A percentile compares a stretch with the other conserved stretches of the same genome.
These are phyloP conservation scores for Cecropterus lyciades DNA, from an alignment of 1,140 invertebrate species.

Conservation along the genomic window DNA sequence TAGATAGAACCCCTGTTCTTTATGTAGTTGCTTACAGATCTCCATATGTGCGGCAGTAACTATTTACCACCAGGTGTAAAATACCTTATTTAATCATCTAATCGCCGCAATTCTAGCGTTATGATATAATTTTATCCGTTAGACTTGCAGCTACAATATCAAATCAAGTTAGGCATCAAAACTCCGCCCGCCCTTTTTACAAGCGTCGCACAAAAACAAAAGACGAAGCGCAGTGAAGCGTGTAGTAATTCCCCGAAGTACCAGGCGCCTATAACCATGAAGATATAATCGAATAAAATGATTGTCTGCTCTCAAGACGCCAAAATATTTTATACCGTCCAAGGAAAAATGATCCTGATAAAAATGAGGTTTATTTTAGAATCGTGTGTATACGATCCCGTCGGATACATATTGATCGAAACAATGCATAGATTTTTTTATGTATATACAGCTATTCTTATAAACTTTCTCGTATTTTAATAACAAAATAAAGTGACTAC, in stretches of 20 bases:
- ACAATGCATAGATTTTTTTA: too few species aligned
- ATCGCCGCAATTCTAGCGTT: too few species aligned
- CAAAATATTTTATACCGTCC: background rate
- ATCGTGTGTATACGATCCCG: too few species aligned
- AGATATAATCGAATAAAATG: conserved; percentile 12
- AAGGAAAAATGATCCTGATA: background rate
- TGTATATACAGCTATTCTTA: background rate
- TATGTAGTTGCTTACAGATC: too few species aligned
- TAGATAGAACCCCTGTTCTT: too few species aligned
- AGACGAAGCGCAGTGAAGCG: conserved; percentile 6
- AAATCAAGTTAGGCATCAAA: background rate
- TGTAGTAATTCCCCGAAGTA: conserved; percentile 45
- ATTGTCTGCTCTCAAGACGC: background rate
- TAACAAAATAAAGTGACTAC: background rate
- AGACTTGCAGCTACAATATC: background rate
- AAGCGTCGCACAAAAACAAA: conserved; percentile 1
- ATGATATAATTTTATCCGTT: too few species aligned
- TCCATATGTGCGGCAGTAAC: too few species aligned
- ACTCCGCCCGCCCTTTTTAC: background rate
- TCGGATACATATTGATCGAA: too few species aligned
- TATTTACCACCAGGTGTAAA: too few species aligned
- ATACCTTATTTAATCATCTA: too few species aligned
- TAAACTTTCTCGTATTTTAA: too few species aligned
- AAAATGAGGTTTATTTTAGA: too few species aligned
- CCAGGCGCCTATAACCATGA: conserved; percentile 47